Evolutionary conservation across 2,113 vertebrate genomes (phyloP).

Genomic region (Charina bottae): DNA sequence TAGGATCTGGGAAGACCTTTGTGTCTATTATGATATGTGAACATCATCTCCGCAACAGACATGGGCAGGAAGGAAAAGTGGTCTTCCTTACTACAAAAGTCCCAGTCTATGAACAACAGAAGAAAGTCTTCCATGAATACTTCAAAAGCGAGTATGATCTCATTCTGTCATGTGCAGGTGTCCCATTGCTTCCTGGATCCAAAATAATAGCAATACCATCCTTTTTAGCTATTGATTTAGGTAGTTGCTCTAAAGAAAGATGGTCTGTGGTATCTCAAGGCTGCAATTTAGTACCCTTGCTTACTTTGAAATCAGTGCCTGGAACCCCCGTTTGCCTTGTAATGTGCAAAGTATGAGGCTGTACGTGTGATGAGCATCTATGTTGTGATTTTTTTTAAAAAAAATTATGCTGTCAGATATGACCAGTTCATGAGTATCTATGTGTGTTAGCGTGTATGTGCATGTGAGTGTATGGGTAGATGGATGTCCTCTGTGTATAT

Average conservation of each 20-base stretch:
- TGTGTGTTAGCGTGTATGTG: background rate
- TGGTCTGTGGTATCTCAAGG: background rate
- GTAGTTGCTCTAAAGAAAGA: too few relatives aligned
- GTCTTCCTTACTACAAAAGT: slow-evolving; percentile 78
- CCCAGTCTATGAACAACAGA: slow-evolving; percentile 82
- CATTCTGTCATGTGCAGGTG: background rate
- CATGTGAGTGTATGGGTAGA: background rate
- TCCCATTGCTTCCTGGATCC: background rate
- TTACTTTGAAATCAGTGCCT: background rate
- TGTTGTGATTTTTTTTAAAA: background rate
- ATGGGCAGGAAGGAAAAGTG: slow-evolving; percentile 70
- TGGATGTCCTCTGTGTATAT: too few relatives aligned
- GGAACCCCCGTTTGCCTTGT: background rate
- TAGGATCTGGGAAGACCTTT: slow-evolving; percentile 83
- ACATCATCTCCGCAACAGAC: slow-evolving; percentile 72
- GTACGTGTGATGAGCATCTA: background rate
- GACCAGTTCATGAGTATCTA: background rate
- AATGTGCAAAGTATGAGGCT: background rate
- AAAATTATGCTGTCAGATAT: background rate
- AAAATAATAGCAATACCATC: background rate
- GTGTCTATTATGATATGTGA: slow-evolving; percentile 80
- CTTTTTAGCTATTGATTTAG: background rate
- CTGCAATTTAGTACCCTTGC: background rate
- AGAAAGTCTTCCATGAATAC: slow-evolving; percentile 69
- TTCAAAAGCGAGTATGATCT: slow-evolving; percentile 72